phyloP scores from a whole-genome alignment of 2,797 vertebrate genomes.

The Bradypus variegatus region DNA sequence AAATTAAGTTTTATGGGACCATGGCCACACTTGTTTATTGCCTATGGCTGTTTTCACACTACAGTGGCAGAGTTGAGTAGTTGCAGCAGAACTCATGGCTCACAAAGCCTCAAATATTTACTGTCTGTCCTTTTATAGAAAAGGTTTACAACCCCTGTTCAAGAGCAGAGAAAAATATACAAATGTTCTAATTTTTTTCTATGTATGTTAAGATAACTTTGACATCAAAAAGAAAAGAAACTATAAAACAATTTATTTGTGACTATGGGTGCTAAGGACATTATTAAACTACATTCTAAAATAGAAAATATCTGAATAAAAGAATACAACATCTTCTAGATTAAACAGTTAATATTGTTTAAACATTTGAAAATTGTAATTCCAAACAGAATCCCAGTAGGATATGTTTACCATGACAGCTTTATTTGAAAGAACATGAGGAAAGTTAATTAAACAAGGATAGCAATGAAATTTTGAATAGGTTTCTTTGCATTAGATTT shows the following conservation, averaged over 20 bases:
- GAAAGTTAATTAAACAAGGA: not conserved
- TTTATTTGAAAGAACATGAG: not conserved
- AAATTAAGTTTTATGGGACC: not conserved
- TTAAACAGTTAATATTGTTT: not conserved
- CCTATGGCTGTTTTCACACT: not conserved
- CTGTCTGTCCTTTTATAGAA: not conserved
- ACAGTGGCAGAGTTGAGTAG: not conserved
- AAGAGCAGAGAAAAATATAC: not conserved
- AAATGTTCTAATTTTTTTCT: not conserved
- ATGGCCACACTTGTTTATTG: not conserved
- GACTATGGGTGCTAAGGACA: not conserved
- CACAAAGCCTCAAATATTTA: not conserved
- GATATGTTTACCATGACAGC: not conserved
- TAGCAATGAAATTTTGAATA: not conserved
- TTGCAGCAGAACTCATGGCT: not conserved
- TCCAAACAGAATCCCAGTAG: not conserved
- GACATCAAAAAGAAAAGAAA: not conserved
- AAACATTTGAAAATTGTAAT: conserved; percentile 24
- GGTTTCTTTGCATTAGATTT: not conserved
- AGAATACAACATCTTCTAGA: not conserved
- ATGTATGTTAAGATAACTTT: not conserved
- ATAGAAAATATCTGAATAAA: not conserved
- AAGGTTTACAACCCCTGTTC: not conserved
- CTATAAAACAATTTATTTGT: not conserved
- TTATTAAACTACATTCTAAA: not conserved